Evolutionary conservation across 30 jellyfish, hydroid and myxozoan species (phyloP), one percentile per base, ranked within the genome.

Genomic region (Sanderia malayensis): DNA sequence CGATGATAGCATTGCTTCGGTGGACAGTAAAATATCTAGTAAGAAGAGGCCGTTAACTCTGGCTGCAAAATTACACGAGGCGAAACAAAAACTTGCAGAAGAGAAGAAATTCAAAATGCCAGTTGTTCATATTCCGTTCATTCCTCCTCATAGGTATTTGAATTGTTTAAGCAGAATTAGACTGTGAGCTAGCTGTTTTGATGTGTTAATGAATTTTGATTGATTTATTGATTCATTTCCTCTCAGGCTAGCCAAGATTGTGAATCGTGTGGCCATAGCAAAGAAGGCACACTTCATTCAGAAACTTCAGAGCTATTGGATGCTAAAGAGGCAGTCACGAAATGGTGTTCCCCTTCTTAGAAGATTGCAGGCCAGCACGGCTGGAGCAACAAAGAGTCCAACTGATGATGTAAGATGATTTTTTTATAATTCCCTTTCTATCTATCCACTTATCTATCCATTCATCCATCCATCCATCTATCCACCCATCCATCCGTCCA

Each of bases 141-240:
- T 92, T 17, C 98, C 98, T 21, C 96, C 98, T 0, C 98, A 92
- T 89, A 92, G 98, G 98, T 92, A 84, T 61, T 47, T n/a, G n/a
- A n/a, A n/a, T n/a, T n/a, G n/a, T n/a, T n/a, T n/a, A n/a, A n/a
- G n/a, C n/a, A n/a, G n/a, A n/a, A n/a, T n/a, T n/a, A n/a, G n/a
- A n/a, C n/a, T n/a, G n/a, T n/a, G n/a, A n/a, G n/a, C n/a, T n/a
- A n/a, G n/a, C n/a, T n/a, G n/a, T n/a, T n/a, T n/a, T n/a, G n/a
- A n/a, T n/a, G n/a, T n/a, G n/a, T n/a, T n/a, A n/a, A n/a, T n/a
- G n/a, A n/a, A n/a, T 67, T 32, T 37, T 11, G 19, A 25, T 67
- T 10, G 11, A 31, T 15, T 52, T 45, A 2, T 29, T 2, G 52
- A 47, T n/a, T 19, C 20, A 37, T 49, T 1, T 44, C 9, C 4